Evolutionary conservation across 64 coral and sea anemone genomes (phyloP).

Genomic region (Montipora cactus): DNA sequence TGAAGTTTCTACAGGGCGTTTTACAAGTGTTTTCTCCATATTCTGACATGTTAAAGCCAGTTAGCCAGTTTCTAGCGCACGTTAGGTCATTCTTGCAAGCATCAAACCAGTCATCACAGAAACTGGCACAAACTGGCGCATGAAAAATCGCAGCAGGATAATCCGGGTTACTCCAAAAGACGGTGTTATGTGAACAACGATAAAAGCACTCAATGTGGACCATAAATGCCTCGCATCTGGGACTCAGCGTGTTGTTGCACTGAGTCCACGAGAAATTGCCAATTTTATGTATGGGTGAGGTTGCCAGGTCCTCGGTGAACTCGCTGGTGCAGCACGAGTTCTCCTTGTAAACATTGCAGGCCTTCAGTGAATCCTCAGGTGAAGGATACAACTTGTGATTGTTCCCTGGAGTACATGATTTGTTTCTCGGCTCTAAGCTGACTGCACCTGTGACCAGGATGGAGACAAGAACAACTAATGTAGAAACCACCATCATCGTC

Average conservation of each 20-base stretch:
- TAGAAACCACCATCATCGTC: no score
- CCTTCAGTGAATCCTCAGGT: not conserved
- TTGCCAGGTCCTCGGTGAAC: not conserved
- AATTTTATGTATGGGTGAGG: not conserved
- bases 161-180: not conserved
- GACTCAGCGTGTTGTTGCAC: conserved; percentile 24
- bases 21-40: conserved; percentile 28
- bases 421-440: not conserved
- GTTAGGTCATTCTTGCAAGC: conserved; percentile 79
- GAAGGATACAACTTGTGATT: not conserved
- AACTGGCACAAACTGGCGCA: conserved; percentile 50
- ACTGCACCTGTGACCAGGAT: not conserved
- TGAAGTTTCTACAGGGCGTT: conserved; percentile 13
- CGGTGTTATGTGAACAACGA: conserved; percentile 14
- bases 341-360: not conserved
- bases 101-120: conserved; percentile 71
- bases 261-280: conserved; percentile 18
- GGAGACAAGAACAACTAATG: not conserved
- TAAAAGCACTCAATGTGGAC: conserved; percentile 5
- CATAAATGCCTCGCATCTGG: conserved; percentile 17
- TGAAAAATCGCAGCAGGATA: not conserved
- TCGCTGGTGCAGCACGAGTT: conserved; percentile 12
- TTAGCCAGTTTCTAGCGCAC: conserved; percentile 46
- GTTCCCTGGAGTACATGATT: not conserved
- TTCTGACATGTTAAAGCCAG: not conserved